Evolutionary conservation across 37 sponge, comb jelly and placozoan species (phyloP), one percentile per base, ranked within the genome.

Genomic region (Cliona cf. orientalis): DNA sequence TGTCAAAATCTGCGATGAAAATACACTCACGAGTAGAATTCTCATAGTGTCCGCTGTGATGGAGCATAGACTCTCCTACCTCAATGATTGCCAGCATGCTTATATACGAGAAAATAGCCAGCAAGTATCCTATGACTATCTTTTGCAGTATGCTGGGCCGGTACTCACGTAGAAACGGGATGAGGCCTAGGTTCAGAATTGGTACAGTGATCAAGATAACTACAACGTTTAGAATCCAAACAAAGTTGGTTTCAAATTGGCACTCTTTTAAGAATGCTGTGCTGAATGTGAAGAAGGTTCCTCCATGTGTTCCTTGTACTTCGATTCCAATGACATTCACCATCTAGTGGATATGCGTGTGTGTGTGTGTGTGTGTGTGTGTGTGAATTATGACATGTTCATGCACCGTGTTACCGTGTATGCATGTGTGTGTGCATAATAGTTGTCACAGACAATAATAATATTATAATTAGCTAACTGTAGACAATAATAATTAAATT

Each of bases 291-390:
- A 49, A 49, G 14, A 49, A 14, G 9, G 53, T 49, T 49, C 53
- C 53, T 19, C 14, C 53, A 19, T 49, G 9, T 14, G 14, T 49
- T 9, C 53, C 14, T 14, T 14, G 53, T 14, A 49, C 53, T 49
- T 49, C 14, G 9, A 49, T 14, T 19, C 14, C 9, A 14, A 49
- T 49, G 53, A 49, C 14, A 49, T 49, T 19, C 14, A 49, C 53
- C 9, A 49, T 49, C 53, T 49, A 49, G 14, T n/a, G 64, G 64
- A 62, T n/a, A 9, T n/a, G 7, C 11, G 7, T 62, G 41, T 7
- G 23, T 68, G 68, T 79, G 80, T 79, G 67, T 66, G 68, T 79
- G 80, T 79, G 80, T 79, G 69, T 66, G n/a, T n/a, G n/a, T n/a
- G n/a, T n/a, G n/a, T n/a, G n/a, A n/a, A n/a, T n/a, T n/a, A n/a